These are phyloP conservation scores for Anastrepha obliqua DNA, from an alignment of 1,140 invertebrate genomes.

Conservation along the genomic window DNA sequence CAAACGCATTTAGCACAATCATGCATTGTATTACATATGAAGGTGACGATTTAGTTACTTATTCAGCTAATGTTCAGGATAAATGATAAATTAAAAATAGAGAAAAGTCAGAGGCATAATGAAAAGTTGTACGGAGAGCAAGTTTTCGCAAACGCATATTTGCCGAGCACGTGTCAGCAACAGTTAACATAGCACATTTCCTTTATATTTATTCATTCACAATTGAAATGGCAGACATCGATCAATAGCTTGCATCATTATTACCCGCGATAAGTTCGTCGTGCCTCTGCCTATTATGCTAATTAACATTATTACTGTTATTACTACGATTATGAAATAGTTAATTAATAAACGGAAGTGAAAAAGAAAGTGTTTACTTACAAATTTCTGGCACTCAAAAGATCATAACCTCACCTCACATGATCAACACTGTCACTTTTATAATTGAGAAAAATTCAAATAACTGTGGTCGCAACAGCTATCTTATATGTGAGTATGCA, in stretches of 20 bases:
- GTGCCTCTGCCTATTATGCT: background rate
- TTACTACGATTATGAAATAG: conserved; percentile 33
- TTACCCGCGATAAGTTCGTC: background rate
- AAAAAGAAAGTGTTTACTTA: conserved; percentile 43
- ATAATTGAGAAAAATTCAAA: background rate
- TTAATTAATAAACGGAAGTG: conserved; percentile 38
- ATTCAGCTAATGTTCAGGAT: background rate
- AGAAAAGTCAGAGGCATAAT: background rate
- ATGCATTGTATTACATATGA: background rate
- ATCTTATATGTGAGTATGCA: background rate
- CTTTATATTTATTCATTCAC: background rate
- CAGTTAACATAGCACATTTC: background rate
- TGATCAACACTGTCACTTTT: conserved; percentile 19
- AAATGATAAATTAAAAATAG: background rate
- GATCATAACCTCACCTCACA: background rate
- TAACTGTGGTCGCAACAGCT: too few relatives aligned
- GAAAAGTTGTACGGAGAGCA: too few relatives aligned
- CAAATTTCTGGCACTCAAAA: background rate
- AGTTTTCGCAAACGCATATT: too few relatives aligned
- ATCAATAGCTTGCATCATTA: background rate
- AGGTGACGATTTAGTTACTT: too few relatives aligned
- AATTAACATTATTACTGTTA: conserved; percentile 12
- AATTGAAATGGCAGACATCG: background rate
- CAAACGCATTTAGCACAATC: conserved; percentile 41
- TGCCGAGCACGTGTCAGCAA: background rate